These are phyloP conservation scores for Chaenodraco wilsoni DNA, from an alignment of 2,797 vertebrate species.

Conservation along the genomic window DNA sequence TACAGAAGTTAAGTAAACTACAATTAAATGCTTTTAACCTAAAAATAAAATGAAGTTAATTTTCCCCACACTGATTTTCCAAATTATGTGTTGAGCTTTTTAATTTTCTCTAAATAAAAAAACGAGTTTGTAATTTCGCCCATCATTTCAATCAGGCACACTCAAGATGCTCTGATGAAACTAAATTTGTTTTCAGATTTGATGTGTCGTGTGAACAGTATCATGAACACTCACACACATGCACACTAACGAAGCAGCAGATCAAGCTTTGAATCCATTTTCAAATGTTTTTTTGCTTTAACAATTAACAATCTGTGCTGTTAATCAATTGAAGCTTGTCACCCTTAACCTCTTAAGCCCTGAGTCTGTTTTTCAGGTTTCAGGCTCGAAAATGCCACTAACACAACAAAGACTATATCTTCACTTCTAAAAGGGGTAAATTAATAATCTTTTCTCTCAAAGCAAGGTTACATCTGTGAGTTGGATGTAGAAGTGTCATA, in stretches of 20 bases:
- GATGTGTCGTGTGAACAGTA: slow-evolving; percentile 5
- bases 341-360: neutral
- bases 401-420: too few relatives aligned
- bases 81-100: slow-evolving; percentile 34
- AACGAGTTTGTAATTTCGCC: slow-evolving; percentile 16
- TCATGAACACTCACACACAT: neutral
- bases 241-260: neutral
- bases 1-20: neutral
- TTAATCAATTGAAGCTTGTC: slow-evolving; percentile 18
- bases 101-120: slow-evolving; percentile 33
- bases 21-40: slow-evolving; percentile 4
- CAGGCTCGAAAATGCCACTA: too few relatives aligned
- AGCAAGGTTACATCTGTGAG: too few relatives aligned
- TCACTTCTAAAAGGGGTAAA: too few relatives aligned
- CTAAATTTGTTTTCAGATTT: slow-evolving; percentile 29
- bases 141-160: slow-evolving; percentile 35
- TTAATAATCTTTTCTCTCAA: too few relatives aligned
- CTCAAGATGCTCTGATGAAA: slow-evolving; percentile 20
- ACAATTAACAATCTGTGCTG: slow-evolving; percentile 20
- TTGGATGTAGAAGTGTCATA: too few relatives aligned
- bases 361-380: too few relatives aligned
- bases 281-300: slow-evolving; percentile 14
- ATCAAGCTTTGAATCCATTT: slow-evolving; percentile 31
- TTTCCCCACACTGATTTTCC: neutral
- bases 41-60: neutral